These are phyloP conservation scores for Paedocypris sp. DNA, from an alignment of 2,113 vertebrate species.

Conservation along the genomic window DNA sequence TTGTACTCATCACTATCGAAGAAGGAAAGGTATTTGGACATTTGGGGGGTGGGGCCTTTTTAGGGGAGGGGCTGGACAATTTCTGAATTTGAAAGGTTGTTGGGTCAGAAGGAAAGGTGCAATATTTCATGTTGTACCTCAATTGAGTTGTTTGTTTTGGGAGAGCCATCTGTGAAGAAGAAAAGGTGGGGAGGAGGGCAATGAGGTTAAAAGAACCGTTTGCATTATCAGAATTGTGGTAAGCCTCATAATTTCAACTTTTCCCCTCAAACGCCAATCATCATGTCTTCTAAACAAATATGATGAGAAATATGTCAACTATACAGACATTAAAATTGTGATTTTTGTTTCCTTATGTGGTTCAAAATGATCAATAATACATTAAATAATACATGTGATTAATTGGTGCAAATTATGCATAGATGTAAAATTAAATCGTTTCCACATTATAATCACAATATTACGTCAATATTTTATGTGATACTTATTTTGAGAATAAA, in stretches of 20 bases:
- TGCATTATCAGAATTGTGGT: conserved; percentile 3
- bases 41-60: conserved; percentile 13
- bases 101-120: conserved; percentile 54
- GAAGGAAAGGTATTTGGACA: conserved; percentile 10
- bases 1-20: conserved; percentile 25
- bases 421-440: too few species aligned
- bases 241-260: too few species aligned
- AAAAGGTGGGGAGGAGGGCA: conserved; percentile 55
- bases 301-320: too few species aligned
- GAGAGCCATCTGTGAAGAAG: conserved; percentile 71
- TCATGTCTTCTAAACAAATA: not conserved
- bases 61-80: conserved; percentile 27
- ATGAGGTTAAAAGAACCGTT: conserved; percentile 56
- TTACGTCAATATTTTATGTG: too few species aligned
- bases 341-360: too few species aligned
- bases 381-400: too few species aligned
- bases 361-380: too few species aligned
- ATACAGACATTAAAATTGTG: too few species aligned
- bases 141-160: conserved; percentile 55
- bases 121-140: conserved; percentile 67
- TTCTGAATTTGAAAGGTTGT: conserved; percentile 28
- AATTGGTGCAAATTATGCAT: too few species aligned
- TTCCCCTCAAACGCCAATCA: too few species aligned
- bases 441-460: too few species aligned
- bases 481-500: too few species aligned